Evolutionary conservation across 2,797 vertebrate genomes (phyloP).

Genomic region (Rachycentron canadum): DNA sequence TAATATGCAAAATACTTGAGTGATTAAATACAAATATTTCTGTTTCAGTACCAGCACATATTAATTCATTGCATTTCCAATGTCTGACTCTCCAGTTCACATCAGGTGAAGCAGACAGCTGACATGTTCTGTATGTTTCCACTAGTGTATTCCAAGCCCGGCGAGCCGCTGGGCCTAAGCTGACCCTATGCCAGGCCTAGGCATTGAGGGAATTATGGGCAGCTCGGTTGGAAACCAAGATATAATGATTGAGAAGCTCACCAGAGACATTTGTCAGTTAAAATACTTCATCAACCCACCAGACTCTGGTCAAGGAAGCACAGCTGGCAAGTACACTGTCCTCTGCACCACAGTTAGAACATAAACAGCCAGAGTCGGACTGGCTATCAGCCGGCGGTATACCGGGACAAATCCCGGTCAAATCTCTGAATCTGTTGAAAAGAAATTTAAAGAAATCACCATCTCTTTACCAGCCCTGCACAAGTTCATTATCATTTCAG

Average conservation of each 20-base stretch:
- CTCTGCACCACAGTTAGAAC: no score
- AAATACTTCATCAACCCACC: background rate
- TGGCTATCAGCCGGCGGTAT: no score
- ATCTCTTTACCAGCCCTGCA: background rate
- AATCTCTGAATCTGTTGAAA: background rate
- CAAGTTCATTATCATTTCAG: background rate
- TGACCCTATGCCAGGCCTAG: no score
- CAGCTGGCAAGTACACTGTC: background rate
- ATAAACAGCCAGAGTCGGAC: no score
- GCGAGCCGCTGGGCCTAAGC: no score
- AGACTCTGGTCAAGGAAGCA: background rate
- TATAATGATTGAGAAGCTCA: background rate
- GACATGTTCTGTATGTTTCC: constrained; percentile 1
- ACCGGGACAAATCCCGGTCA: background rate
- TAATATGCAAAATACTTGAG: constrained; percentile 28
- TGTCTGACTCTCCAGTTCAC: constrained; percentile 12
- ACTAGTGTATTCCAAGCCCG: no score
- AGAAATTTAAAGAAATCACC: no score
- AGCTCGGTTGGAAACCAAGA: background rate
- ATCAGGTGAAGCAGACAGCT: constrained; percentile 7
- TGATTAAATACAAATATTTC: constrained; percentile 28
- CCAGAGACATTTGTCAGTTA: background rate
- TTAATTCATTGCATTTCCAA: background rate
- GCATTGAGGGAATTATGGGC: no score
- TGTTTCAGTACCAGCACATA: background rate